Percentiles rank a stretch among this genome's conserved stretches.
phyloP scores from a whole-genome alignment of 2,797 vertebrate species.

The Pantherophis vulpinus region DNA sequence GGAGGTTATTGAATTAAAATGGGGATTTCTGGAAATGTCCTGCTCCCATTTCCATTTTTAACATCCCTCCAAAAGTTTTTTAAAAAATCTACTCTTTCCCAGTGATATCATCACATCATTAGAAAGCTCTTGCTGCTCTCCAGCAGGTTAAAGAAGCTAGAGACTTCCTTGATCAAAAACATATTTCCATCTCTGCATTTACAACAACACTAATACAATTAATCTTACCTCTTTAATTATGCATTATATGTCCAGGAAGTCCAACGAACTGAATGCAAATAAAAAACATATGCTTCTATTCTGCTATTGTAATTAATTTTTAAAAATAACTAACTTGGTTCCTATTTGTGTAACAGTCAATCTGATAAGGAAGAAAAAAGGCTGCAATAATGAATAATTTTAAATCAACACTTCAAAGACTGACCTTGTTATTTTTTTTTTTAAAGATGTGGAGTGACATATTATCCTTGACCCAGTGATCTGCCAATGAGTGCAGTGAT shows the following conservation, averaged over 20 bases:
- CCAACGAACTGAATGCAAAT: conserved; percentile 29
- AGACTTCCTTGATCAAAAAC: not conserved
- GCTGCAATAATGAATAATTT: conserved; percentile 13
- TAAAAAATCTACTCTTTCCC: not conserved
- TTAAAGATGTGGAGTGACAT: not conserved
- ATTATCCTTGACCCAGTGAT: not conserved
- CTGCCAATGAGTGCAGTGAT: conserved; percentile 5
- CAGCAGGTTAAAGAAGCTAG: not conserved
- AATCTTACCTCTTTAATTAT: conserved; percentile 10
- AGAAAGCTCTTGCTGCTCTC: not conserved
- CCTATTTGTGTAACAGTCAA: not conserved
- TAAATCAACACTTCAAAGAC: not conserved
- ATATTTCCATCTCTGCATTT: not conserved
- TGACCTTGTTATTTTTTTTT: not conserved
- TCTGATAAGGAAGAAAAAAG: not conserved
- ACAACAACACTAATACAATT: not conserved
- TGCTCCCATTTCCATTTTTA: not conserved
- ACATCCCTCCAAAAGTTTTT: not conserved
- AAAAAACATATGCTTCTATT: conserved; percentile 38
- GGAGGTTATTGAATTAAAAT: not conserved
- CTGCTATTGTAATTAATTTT: not conserved
- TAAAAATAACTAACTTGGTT: not conserved
- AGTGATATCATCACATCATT: not conserved
- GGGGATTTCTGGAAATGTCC: not conserved
- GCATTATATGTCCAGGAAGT: conserved; percentile 32